Base-by-base conservation (phyloP, 2,888 invertebrate genomes). In the Limnephilus lunatus region DNA sequence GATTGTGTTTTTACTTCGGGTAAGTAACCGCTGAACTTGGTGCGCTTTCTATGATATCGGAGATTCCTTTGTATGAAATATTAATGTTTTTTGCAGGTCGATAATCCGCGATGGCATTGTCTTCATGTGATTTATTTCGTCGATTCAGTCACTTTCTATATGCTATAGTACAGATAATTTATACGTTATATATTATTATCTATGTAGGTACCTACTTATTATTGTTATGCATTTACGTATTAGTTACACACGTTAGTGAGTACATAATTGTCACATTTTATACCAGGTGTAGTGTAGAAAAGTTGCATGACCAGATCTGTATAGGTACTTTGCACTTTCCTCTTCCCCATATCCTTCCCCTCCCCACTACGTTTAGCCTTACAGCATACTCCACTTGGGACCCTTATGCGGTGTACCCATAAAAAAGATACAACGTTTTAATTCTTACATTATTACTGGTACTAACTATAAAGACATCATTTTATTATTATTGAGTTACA, bases 41-140 rank as follows among this genome's bases (percentile, higher is more conserved):
- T 85, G 91, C 92, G 90, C 92, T 92, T 92, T 92, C 92, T 89
- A 91, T 35, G 39, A 31, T 25, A 19, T 35, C 80, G 14, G 53
- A 83, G 83, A 90, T 90, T 53, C 83, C 32, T 90, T 90, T 90
- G 83, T 83, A 32, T 83, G 81, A 83, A 15, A 31, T 48, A 90
- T 90, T 83, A 83, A 83, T 32, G 44, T 53, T 90, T 90, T 90
- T 90, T 90, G 11, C 48, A 82, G 83, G 44, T 91, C 48, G 88
- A 81, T 91, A 91, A 91, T 91, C 81, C 31, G 15, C 32, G 44
- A 3, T 89, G 68, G 88, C 83, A 91, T 91, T 91, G 91, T 91
- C 88, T 91, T 87, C 53, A 35, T 88, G 91, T 88, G 91, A 91
- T 80, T 89, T 82, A 91, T 91, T 89, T 88, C 83, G 88, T 68